Conservation (phyloP, 2,113 vertebrate genomes). For the Carassius carassius region DNA sequence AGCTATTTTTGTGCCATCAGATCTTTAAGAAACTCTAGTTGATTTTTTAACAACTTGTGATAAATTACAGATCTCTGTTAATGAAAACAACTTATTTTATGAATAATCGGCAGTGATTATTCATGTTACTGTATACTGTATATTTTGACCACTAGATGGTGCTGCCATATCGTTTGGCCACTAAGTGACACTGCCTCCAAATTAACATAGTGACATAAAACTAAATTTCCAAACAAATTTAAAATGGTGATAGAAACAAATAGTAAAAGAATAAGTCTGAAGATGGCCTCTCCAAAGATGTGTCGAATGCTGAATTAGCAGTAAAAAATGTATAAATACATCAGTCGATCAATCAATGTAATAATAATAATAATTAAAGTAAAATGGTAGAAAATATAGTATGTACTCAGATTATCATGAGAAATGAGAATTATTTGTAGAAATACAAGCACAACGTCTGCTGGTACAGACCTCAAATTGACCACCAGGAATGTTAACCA, state of each 20-base stretch:
- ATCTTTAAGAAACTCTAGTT: too few species aligned
- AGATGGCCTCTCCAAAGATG: not conserved
- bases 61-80: too few species aligned
- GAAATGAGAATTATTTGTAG: not conserved
- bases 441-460: not conserved
- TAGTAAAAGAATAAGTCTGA: not conserved
- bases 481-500: not conserved
- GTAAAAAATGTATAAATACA: not conserved
- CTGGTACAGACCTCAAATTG: not conserved
- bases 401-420: not conserved
- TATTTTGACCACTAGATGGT: too few species aligned
- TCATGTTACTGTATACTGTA: too few species aligned
- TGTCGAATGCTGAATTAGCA: not conserved
- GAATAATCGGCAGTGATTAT: too few species aligned
- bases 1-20: too few species aligned
- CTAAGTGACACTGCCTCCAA: not conserved
- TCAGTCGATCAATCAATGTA: not conserved
- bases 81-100: too few species aligned
- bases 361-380: not conserved
- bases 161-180: too few species aligned
- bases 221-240: not conserved
- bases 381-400: not conserved
- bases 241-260: not conserved
- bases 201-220: not conserved
- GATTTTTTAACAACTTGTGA: too few species aligned